Conservation (phyloP, 1,140 invertebrate genomes). For the Leptopilina clavipes region DNA sequence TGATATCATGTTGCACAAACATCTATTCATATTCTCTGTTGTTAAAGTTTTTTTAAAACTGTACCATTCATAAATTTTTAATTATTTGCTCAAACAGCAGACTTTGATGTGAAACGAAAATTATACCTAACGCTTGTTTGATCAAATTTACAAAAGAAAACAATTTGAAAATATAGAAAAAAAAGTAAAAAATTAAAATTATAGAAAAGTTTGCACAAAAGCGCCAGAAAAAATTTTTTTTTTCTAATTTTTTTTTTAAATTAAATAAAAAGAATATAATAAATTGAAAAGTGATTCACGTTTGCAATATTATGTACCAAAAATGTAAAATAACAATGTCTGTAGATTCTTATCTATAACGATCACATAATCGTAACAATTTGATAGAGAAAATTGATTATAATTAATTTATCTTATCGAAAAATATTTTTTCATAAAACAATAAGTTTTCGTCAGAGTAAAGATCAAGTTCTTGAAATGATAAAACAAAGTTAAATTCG, state of each 20-base stretch:
- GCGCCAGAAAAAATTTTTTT: too few relatives aligned
- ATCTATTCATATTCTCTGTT: slow-evolving; percentile 28
- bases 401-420: slow-evolving; percentile 21
- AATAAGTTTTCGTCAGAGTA: neutral
- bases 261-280: too few relatives aligned
- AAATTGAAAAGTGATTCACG: neutral
- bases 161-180: too few relatives aligned
- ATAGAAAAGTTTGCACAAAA: too few relatives aligned
- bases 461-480: slow-evolving; percentile 13
- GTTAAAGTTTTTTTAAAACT: neutral
- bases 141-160: too few relatives aligned
- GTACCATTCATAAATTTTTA: slow-evolving; percentile 1
- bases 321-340: neutral
- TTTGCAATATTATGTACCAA: too few relatives aligned
- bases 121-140: too few relatives aligned
- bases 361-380: neutral
- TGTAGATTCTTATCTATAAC: neutral
- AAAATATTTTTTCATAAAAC: slow-evolving; percentile 2
- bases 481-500: neutral
- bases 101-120: neutral
- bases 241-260: too few relatives aligned
- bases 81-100: neutral
- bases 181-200: too few relatives aligned
- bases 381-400: neutral
- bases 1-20: slow-evolving; percentile 33